Base-by-base conservation (phyloP, 1,140 invertebrate genomes). In the Sinonovacula constricta region DNA sequence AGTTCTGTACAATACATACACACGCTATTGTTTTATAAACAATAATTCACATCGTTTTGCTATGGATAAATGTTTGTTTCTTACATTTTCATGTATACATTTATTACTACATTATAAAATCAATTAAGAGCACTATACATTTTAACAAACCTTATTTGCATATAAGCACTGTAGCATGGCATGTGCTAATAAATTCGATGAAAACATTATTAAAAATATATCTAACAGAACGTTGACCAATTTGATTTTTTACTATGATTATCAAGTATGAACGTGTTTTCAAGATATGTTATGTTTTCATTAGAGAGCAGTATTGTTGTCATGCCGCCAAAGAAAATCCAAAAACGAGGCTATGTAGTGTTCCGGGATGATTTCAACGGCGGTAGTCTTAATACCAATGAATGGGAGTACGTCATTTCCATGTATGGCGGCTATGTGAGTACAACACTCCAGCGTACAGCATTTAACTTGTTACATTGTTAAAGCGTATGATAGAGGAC, bases 401-500 rank as follows among this genome's bases (percentile, higher is more conserved):
- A 90, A 65, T 95, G 94, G 94, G 90, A 93, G 74, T 93, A 94
- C 85, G 94, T 94, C 87, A 92, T 93, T 49, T 94, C 94, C 0
- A 89, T 82, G 80, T 84, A 66, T 69, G 84, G 84, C 7, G 84
- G 84, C 18, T 76, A 76, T 80, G 84, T 86, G 69, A 72, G 84
- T 68, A 33, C 30, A 45, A 45, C 18, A 10, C 18, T 45, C 39
- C n/a, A n/a, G n/a, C n/a, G n/a, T n/a, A n/a, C n/a, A n/a, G n/a
- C n/a, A n/a, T n/a, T n/a, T n/a, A n/a, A n/a, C n/a, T n/a, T n/a
- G n/a, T n/a, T n/a, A n/a, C n/a, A n/a, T n/a, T n/a, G n/a, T n/a
- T n/a, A n/a, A n/a, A n/a, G n/a, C n/a, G n/a, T n/a, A n/a, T n/a
- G n/a, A n/a, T n/a, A n/a, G n/a, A n/a, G n/a, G n/a, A n/a, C n/a